Conservation (phyloP, 2,113 vertebrate species). For the Albula glossodonta region DNA sequence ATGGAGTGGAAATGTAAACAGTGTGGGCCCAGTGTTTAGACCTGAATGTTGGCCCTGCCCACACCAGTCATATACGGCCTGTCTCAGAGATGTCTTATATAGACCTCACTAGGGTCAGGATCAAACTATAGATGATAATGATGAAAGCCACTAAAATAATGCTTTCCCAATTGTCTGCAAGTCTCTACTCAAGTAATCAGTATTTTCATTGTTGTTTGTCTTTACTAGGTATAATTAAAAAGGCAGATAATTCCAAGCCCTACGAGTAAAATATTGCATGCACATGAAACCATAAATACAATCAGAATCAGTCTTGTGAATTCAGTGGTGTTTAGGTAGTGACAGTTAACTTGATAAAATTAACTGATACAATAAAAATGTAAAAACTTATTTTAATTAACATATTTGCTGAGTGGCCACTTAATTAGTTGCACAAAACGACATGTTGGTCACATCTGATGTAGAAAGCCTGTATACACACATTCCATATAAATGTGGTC, state of each 20-base stretch:
- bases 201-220: neutral
- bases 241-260: neutral
- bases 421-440: no score
- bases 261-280: neutral
- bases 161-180: constrained; percentile 26
- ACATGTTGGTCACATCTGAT: no score
- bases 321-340: neutral
- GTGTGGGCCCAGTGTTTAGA: constrained; percentile 11
- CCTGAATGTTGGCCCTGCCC: neutral
- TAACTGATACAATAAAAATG: no score
- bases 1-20: constrained; percentile 18
- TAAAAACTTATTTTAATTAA: no score
- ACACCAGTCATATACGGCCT: constrained; percentile 13
- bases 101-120: constrained; percentile 18
- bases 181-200: neutral
- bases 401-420: no score
- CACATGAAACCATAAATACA: neutral
- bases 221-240: neutral
- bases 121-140: constrained; percentile 21
- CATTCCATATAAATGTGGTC: no score
- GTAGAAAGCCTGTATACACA: no score
- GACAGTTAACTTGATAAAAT: neutral
- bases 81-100: constrained; percentile 28
- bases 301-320: neutral
- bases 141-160: constrained; percentile 23